phyloP scores from a whole-genome alignment of 2,888 invertebrate species.

The Trachelus iudaicus region DNA sequence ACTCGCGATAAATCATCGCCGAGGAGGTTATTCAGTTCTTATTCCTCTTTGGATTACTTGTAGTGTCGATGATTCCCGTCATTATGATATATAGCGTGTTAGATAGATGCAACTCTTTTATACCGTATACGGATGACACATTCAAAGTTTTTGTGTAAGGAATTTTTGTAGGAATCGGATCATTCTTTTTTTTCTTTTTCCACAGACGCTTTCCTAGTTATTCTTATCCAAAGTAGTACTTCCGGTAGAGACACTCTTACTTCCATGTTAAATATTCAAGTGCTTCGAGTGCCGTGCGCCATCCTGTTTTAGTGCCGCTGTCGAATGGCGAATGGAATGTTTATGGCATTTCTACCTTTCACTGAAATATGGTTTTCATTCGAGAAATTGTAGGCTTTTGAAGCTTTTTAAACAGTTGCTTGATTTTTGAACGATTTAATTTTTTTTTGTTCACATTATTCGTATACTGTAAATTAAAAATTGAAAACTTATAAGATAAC shows the following conservation, averaged over 20 bases:
- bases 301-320: background rate
- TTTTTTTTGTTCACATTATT: background rate
- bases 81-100: background rate
- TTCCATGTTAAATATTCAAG: slow-evolving; percentile 5
- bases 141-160: background rate
- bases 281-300: background rate
- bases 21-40: background rate
- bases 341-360: background rate
- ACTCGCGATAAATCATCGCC: background rate
- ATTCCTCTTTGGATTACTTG: background rate
- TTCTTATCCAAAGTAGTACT: slow-evolving; percentile 12
- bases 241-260: slow-evolving; percentile 12
- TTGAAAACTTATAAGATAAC: background rate
- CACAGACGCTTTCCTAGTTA: slow-evolving; percentile 2
- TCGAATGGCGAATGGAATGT: background rate
- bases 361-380: background rate
- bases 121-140: background rate
- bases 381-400: background rate
- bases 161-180: too few relatives aligned
- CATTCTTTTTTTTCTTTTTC: background rate
- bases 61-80: background rate
- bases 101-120: background rate
- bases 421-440: background rate
- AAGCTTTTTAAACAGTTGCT: background rate
- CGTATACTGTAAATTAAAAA: background rate